A percentile compares a stretch with the other conserved stretches of the same genome.
Conservation (phyloP, 2,113 vertebrate species). For the Scomber japonicus region DNA sequence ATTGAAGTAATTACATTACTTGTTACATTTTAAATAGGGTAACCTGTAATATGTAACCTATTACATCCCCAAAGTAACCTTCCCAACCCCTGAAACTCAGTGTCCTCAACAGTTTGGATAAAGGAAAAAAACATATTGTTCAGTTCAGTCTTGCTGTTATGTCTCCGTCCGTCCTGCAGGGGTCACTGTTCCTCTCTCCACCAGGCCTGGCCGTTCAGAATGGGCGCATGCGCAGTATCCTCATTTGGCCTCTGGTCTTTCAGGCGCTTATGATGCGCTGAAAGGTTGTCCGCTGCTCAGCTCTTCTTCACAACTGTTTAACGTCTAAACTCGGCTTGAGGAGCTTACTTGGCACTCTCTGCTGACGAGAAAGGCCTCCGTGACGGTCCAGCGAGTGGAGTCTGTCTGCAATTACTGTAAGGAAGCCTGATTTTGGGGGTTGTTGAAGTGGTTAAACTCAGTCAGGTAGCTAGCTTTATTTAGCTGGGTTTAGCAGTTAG, state of each 20-base stretch:
- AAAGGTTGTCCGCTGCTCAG: slow-evolving; percentile 61
- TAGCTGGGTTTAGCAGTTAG: slow-evolving; percentile 57
- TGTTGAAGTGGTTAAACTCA: slow-evolving; percentile 19
- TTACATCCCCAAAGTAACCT: too few species aligned
- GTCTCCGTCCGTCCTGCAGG: slow-evolving; percentile 39
- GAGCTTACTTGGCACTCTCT: slow-evolving; percentile 32
- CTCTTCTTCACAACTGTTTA: slow-evolving; percentile 40
- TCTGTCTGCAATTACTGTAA: background rate
- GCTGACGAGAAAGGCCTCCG: slow-evolving; percentile 10
- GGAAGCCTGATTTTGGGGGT: background rate
- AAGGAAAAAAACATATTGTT: background rate
- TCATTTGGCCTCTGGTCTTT: slow-evolving; percentile 73
- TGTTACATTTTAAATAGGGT: too few species aligned
- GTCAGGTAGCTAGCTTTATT: slow-evolving; percentile 45
- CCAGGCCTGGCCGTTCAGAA: background rate
- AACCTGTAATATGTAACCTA: too few species aligned
- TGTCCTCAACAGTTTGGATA: too few species aligned
- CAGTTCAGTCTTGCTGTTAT: background rate
- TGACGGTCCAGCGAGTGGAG: slow-evolving; percentile 13
- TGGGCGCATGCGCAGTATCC: slow-evolving; percentile 76
- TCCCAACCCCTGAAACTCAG: too few species aligned
- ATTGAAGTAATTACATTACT: too few species aligned
- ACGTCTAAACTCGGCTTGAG: slow-evolving; percentile 46
- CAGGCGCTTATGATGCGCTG: slow-evolving; percentile 71
- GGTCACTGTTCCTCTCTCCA: slow-evolving; percentile 35